Evolutionary conservation across 2,113 vertebrate genomes (phyloP).

Genomic region (Zosterops lateralis): DNA sequence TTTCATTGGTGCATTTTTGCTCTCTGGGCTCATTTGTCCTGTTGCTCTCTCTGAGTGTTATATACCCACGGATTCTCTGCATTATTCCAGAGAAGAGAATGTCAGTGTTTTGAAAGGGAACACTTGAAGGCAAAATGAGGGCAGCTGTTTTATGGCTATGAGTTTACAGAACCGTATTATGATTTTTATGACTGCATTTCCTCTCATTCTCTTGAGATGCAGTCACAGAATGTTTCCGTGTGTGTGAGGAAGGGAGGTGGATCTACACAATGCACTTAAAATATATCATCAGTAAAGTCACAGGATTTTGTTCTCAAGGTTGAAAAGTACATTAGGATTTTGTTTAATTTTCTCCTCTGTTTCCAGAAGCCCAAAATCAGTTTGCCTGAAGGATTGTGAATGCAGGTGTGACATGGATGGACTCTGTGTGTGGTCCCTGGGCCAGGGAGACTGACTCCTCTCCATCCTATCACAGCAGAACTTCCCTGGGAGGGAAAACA

Average conservation of each 20-base stretch:
- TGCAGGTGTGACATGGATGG: background rate
- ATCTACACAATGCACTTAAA: background rate
- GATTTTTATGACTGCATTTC: background rate
- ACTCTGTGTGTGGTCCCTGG: background rate
- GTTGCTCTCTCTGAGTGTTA: background rate
- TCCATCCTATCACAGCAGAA: background rate
- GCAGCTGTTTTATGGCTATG: background rate
- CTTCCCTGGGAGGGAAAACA: background rate
- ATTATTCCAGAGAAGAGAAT: background rate
- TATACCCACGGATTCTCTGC: background rate
- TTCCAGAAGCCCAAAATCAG: background rate
- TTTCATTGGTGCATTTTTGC: background rate
- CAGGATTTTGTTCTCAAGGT: background rate
- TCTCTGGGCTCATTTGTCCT: background rate
- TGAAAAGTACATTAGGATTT: background rate
- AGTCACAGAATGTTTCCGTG: background rate
- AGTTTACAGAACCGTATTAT: background rate
- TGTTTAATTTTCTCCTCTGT: background rate
- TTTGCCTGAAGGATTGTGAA: background rate
- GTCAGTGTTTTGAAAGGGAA: background rate
- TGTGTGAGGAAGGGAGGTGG: background rate
- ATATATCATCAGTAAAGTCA: background rate
- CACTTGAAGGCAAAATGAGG: background rate
- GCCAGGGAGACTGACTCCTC: background rate
- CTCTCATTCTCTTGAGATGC: background rate